Conservation (phyloP, 1,140 invertebrate genomes). For the Nixonia krombeini region DNA sequence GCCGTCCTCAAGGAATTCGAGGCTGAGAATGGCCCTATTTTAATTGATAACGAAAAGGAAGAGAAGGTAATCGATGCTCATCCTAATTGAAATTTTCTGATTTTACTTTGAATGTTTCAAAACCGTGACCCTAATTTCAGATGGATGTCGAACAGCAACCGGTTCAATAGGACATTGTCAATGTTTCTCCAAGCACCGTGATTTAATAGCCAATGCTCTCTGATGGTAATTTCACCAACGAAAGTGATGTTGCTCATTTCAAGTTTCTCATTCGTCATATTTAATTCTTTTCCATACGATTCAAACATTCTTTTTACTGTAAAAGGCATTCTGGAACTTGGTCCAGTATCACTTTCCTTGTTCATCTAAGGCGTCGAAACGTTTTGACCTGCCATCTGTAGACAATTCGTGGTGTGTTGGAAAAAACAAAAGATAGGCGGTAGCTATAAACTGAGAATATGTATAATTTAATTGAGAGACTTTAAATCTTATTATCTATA, state of each 20-base stretch:
- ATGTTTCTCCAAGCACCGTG: slow-evolving; percentile 20
- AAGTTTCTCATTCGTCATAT: background rate
- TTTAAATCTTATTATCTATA: slow-evolving; percentile 9
- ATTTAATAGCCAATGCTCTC: slow-evolving; percentile 5
- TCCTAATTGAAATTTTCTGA: too few species aligned
- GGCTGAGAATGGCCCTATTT: slow-evolving; percentile 78
- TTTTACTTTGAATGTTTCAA: too few species aligned
- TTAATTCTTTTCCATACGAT: background rate
- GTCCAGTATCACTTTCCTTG: slow-evolving; percentile 12
- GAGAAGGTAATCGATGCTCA: slow-evolving; percentile 70
- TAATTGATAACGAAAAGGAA: slow-evolving; percentile 73
- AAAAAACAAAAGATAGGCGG: slow-evolving; percentile 16
- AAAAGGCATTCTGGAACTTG: background rate
- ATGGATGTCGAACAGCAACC: slow-evolving; percentile 66
- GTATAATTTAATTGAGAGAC: slow-evolving; percentile 30
- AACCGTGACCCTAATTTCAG: slow-evolving; percentile 35
- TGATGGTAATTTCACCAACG: slow-evolving; percentile 25
- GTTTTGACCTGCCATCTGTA: slow-evolving; percentile 40
- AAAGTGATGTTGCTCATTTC: slow-evolving; percentile 16
- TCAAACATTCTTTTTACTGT: background rate
- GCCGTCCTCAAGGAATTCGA: slow-evolving; percentile 91
- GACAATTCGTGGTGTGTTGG: slow-evolving; percentile 13
- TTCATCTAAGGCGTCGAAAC: slow-evolving; percentile 27
- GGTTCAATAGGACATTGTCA: slow-evolving; percentile 24
- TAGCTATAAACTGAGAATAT: slow-evolving; percentile 12